Percentiles rank a stretch among this genome's conserved stretches.
phyloP scores from a whole-genome alignment of 2,888 invertebrate species.

The Sarcophaga carnaria region DNA sequence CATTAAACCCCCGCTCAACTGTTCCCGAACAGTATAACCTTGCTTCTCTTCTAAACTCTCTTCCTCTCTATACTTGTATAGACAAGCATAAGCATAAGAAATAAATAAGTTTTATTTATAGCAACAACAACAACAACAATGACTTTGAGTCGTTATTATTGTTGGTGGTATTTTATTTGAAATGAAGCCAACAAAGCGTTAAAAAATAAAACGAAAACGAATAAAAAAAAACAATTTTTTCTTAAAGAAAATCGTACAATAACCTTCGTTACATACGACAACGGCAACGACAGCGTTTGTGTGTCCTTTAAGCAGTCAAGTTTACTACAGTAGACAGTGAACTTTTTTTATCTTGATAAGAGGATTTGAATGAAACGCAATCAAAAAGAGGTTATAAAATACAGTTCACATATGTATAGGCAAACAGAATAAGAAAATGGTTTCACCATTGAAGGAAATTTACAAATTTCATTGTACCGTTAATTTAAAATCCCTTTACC shows the following conservation, averaged over 20 bases:
- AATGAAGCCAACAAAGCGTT: constrained; percentile 69
- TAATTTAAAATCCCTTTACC: no score
- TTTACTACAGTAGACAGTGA: constrained; percentile 31
- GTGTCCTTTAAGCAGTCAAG: constrained; percentile 56
- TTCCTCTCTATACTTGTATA: background rate
- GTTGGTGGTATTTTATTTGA: constrained; percentile 22
- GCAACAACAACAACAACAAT: constrained; percentile 57
- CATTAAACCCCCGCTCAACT: no score
- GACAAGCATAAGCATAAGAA: constrained; percentile 1
- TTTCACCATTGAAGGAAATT: background rate
- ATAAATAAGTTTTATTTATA: constrained; percentile 35
- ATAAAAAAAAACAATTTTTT: constrained; percentile 33
- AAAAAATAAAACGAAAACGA: constrained; percentile 51
- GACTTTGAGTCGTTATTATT: constrained; percentile 31
- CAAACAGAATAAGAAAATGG: no score
- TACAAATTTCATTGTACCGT: background rate
- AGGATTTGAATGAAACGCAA: background rate
- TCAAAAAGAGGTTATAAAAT: background rate
- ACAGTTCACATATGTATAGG: no score
- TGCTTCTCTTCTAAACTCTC: background rate
- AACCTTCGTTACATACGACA: constrained; percentile 63
- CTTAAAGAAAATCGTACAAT: constrained; percentile 64
- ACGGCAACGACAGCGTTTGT: background rate
- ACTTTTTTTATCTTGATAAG: background rate
- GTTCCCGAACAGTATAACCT: no score